These are phyloP conservation scores for Thinocorus orbignyianus DNA, from an alignment of 2,113 vertebrate species.

Conservation along the genomic window DNA sequence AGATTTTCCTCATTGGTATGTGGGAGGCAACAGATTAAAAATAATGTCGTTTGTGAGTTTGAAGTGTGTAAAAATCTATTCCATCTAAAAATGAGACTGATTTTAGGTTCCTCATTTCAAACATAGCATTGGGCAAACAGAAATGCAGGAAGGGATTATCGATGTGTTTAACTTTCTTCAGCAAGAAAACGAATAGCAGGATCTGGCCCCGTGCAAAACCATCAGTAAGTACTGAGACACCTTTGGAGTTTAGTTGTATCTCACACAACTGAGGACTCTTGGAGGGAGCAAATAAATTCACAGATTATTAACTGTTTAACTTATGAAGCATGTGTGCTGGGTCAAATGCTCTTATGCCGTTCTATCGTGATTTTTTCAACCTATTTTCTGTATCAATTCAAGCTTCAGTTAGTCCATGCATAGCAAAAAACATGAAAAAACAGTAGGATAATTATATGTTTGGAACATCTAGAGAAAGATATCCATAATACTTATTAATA, in stretches of 20 bases:
- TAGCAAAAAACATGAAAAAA: neutral
- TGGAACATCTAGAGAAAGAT: neutral
- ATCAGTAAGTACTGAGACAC: neutral
- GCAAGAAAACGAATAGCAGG: neutral
- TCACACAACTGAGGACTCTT: neutral
- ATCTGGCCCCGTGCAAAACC: neutral
- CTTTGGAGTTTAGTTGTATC: neutral
- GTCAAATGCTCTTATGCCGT: neutral
- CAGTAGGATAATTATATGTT: neutral
- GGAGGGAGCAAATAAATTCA: neutral
- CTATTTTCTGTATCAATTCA: neutral
- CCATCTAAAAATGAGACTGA: neutral
- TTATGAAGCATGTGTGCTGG: neutral
- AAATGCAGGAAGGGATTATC: neutral
- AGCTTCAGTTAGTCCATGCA: neutral
- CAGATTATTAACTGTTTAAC: neutral
- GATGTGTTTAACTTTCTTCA: neutral
- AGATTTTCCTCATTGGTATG: constrained; percentile 71
- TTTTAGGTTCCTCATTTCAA: constrained; percentile 29
- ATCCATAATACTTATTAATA: neutral
- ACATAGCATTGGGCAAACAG: neutral
- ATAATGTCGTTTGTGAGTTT: constrained; percentile 49
- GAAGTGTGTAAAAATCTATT: constrained; percentile 23
- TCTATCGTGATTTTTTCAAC: neutral
- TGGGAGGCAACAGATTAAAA: constrained; percentile 75